These are phyloP conservation scores for Falco columbarius DNA, from an alignment of 2,797 vertebrate genomes.

Conservation along the genomic window DNA sequence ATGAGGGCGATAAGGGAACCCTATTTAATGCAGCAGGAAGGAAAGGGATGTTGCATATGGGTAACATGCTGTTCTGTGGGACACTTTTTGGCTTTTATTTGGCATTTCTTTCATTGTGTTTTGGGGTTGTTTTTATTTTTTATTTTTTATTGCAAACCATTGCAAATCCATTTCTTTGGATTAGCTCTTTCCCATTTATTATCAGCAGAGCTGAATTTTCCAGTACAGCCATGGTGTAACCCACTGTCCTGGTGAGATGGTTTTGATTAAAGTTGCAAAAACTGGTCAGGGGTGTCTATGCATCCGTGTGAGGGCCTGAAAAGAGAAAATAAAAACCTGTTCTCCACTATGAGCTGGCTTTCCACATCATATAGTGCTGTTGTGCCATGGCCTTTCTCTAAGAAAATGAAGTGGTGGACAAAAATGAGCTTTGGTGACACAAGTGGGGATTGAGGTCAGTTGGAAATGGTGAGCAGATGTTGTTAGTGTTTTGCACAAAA, in stretches of 20 bases:
- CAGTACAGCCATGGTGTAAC: rapidly evolving
- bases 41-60: no score
- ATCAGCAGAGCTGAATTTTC: background rate
- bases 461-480: background rate
- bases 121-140: background rate
- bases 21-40: background rate
- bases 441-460: background rate
- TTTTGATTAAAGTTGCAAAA: background rate
- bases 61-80: rapidly evolving
- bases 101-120: background rate
- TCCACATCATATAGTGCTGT: rapidly evolving
- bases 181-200: background rate
- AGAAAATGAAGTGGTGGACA: rapidly evolving
- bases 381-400: background rate
- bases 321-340: background rate
- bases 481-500: background rate
- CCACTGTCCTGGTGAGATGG: background rate
- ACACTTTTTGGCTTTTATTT: background rate
- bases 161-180: background rate
- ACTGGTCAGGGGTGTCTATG: background rate
- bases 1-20: background rate
- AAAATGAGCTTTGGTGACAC: background rate
- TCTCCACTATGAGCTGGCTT: background rate
- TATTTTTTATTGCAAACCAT: background rate
- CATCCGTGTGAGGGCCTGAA: background rate